Conservation (phyloP, 2,113 vertebrate genomes). For the Sceloporus undulatus region DNA sequence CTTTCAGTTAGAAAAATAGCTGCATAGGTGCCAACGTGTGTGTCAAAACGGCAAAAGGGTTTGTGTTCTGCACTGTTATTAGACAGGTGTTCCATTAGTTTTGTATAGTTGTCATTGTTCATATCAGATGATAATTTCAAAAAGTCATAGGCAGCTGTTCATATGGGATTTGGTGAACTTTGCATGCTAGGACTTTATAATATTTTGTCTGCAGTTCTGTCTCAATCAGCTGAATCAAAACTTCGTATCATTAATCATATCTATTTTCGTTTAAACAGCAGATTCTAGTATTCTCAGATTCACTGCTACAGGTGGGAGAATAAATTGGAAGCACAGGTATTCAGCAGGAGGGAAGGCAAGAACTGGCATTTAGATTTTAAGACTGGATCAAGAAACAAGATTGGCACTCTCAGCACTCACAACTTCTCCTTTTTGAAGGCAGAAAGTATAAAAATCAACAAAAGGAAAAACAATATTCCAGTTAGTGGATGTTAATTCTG, state of each 20-base stretch:
- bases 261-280: slow-evolving; percentile 16
- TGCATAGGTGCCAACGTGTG: slow-evolving; percentile 18
- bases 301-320: not conserved
- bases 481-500: not conserved
- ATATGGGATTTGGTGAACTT: slow-evolving; percentile 24
- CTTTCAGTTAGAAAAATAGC: slow-evolving; percentile 32
- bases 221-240: not conserved
- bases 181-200: not conserved
- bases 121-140: slow-evolving; percentile 6
- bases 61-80: slow-evolving; percentile 15
- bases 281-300: not conserved
- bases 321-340: not conserved
- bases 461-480: not conserved
- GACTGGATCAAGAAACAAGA: not conserved
- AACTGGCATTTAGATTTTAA: not conserved
- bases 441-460: not conserved
- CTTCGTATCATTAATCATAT: not conserved
- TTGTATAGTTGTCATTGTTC: slow-evolving; percentile 21
- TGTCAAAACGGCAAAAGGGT: slow-evolving; percentile 22
- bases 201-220: slow-evolving; percentile 29
- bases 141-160: slow-evolving; percentile 27
- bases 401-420: not conserved
- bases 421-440: not conserved
- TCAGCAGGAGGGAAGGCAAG: not conserved
- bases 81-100: slow-evolving; percentile 27